Evolutionary conservation across 2,113 vertebrate genomes (phyloP).

Genomic region (Falco punctatus): DNA sequence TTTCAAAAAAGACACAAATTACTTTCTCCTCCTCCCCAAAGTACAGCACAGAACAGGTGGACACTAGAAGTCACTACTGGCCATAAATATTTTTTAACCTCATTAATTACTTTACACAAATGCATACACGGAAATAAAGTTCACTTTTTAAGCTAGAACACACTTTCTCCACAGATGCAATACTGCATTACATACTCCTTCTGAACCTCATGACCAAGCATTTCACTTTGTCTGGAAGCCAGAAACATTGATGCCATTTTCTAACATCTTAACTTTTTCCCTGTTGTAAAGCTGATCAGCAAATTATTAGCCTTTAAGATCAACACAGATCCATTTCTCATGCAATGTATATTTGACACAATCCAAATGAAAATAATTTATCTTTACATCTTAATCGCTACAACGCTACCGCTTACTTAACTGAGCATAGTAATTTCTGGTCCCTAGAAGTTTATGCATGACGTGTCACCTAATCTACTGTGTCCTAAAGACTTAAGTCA

Average conservation of each 20-base stretch:
- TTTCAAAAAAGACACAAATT: neutral
- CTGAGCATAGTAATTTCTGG: neutral
- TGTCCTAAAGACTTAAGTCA: neutral
- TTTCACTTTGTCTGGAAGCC: neutral
- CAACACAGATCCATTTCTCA: neutral
- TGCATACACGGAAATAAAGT: neutral
- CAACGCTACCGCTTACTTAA: neutral
- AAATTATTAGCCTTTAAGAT: neutral
- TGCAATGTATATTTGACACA: neutral
- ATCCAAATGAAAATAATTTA: neutral
- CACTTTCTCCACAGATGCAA: neutral
- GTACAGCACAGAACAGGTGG: neutral
- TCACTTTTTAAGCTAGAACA: neutral
- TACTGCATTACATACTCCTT: neutral
- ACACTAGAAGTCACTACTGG: neutral
- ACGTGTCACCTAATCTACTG: neutral
- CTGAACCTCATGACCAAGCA: neutral
- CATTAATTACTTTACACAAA: neutral
- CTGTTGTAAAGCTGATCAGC: neutral
- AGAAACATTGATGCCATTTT: neutral
- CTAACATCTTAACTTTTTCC: neutral
- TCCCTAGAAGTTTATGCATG: rapidly evolving
- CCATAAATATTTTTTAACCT: neutral
- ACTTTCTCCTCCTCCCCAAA: neutral
- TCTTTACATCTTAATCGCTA: neutral